Conservation (phyloP, 2,113 vertebrate species). For the Paedocypris sp. region DNA sequence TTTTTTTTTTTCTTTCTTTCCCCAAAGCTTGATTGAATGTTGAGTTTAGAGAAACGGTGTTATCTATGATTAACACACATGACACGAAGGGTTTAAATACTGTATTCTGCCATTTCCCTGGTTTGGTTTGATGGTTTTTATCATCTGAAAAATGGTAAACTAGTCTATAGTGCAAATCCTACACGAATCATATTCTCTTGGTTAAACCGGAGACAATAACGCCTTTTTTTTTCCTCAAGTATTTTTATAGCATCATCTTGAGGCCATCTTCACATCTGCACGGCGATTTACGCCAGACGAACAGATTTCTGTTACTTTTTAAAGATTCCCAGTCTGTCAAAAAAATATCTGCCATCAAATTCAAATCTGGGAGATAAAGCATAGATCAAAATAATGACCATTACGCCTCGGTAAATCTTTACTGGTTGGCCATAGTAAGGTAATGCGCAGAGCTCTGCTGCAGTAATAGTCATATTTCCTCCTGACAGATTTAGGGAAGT, state of each 20-base stretch:
- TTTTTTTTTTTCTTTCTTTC: too few relatives aligned
- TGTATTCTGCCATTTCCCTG: too few relatives aligned
- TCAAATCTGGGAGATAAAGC: conserved; percentile 3
- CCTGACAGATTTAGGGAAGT: conserved; percentile 3
- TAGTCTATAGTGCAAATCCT: not conserved
- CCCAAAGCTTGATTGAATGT: too few relatives aligned
- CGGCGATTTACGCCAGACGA: not conserved
- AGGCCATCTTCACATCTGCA: not conserved
- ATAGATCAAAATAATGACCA: not conserved
- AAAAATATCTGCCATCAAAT: not conserved
- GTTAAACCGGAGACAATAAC: not conserved
- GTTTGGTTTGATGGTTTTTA: too few relatives aligned
- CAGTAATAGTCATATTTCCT: conserved; percentile 8
- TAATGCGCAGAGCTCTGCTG: not conserved
- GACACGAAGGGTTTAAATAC: too few relatives aligned
- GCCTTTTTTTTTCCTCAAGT: not conserved
- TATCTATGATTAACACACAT: too few relatives aligned
- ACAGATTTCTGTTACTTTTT: not conserved
- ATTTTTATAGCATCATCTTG: not conserved
- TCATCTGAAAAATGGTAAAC: not conserved
- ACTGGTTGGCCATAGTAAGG: not conserved
- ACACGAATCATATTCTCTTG: not conserved
- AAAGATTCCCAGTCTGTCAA: not conserved
- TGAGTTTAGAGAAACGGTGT: too few relatives aligned
- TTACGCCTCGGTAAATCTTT: not conserved